Base-by-base conservation (phyloP, 2,797 vertebrate species). In the Setipinna tenuifilis region DNA sequence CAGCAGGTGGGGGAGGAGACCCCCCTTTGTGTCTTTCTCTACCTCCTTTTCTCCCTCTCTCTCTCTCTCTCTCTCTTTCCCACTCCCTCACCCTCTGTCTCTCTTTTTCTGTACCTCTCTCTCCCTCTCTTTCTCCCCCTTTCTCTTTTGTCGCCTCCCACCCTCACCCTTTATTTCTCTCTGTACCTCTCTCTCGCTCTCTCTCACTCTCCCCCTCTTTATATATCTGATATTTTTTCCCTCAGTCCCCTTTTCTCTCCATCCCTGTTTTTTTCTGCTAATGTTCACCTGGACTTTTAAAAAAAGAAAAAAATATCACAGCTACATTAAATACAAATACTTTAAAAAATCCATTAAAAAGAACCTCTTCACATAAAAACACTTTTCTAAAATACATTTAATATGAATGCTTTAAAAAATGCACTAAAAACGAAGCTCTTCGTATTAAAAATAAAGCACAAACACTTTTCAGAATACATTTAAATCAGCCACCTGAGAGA, bases 401-500 rank as follows among this genome's bases (percentile, higher is more conserved):
- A 54, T 54, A 54, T 54, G 50, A 54, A 14, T 9, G 1, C 9
- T 54, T 54, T 54, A 41, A 41, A 54, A 54, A 54, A 54, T 75
- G 68, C 16, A 28, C 35, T 35, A 35, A 16, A 75, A 19, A 75
- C 28, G 10, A 19, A 35, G 62, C 62, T 68, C 11, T 68, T 65
- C n/a, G 4, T 0, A 23, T 11, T 11, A 71, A 71, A 71, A 48
- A 48, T 10, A 48, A 48, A n/a, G n/a, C 61, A 23, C 50, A 61
- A 61, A 61, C 59, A 23, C 59, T n/a, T 59, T 62, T 28, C 50
- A 68, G 28, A 68, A 68, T 12, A 68, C 62, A 71, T 71, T 71
- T 31, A 71, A 16, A 75, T 17, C 12, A 31, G 16, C 28, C 68
- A 75, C 28, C 68, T 41, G 68, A 35, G 68, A 75, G 68, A 75